Evolutionary conservation across 2,888 invertebrate genomes (phyloP), one percentile per base, ranked within the genome.

Genomic region (Eristalinus aeneus): DNA sequence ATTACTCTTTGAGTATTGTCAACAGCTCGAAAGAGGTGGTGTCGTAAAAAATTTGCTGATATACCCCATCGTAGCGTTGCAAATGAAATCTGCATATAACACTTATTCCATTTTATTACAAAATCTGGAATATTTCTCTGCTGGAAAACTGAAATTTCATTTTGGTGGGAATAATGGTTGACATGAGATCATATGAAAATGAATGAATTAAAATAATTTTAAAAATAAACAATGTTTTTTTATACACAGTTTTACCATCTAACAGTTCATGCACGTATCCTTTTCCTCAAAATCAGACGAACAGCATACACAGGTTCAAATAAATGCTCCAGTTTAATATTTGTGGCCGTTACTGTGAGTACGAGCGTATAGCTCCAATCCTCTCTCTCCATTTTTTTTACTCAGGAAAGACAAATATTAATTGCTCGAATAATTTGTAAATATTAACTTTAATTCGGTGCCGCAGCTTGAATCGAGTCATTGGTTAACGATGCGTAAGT

Each of bases 261-360:
- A 10, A 69, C 11, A 69, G 10, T 11, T 58, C 58, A 69, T 69
- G 69, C 69, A 69, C 8, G 34, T 34, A 61, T 9, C 1, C 22
- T 9, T 56, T 20, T 9, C 0, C 2, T 46, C 16, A 12, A n/a
- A 39, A 39, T 39, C 39, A n/a, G 8, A n/a, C n/a, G n/a, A n/a
- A n/a, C n/a, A n/a, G n/a, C n/a, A n/a, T n/a, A n/a, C n/a, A n/a
- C n/a, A n/a, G n/a, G n/a, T n/a, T 2, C 6, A 16, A n/a, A 16
- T 16, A 46, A 1, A 39, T 32, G 4, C n/a, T n/a, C 2, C 16
- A 4, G 46, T 53, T 20, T 31, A 5, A 54, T 2, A 54, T 27
- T 67, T 67, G 31, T 20, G 32, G 11, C 31, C 67, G 67, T 10
- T 67, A 67, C 67, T 67, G 67, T 67, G 12, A 46, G 46, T 8